Base-by-base conservation (phyloP, 2,113 vertebrate genomes). In the Butorides virescens region DNA sequence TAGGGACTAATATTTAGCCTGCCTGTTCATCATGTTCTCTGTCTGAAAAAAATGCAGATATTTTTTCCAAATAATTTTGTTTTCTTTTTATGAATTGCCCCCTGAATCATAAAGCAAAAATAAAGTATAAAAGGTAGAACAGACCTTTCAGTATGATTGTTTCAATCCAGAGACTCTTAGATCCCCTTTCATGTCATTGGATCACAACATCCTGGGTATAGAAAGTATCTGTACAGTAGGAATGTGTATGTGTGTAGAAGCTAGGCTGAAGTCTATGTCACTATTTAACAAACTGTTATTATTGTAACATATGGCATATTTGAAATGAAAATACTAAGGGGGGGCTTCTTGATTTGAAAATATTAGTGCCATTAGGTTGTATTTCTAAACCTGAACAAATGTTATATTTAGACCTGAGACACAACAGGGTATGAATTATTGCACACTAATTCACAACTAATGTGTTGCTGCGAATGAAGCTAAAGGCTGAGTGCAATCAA, bases 401-500 rank as follows among this genome's bases (percentile, higher is more conserved):
- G 97, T 97, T 98, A 97, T 97, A 97, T 98, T 98, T 98, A 98
- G 97, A 92, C 70, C 55, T 97, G 97, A 93, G 96, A 96, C 95
- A 97, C 96, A 98, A 98, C 94, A 98, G 97, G 87, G 93, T 92
- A 97, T 96, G 95, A 98, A 98, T 98, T 98, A 97, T 97, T 98
- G 95, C 95, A 98, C 97, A 96, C 97, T 98, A 98, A 97, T 98
- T 98, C 97, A 95, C 97, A 91, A 96, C 92, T 95, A 96, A 97
- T 96, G 89, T 97, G 97, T 97, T 97, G 95, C 97, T 97, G 96
- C 16, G 82, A 97, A 97, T 92, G 95, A 98, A 92, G 77, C 94
- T 97, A 93, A 98, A 97, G 97, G 93, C 95, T 96, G 95, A 98
- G 95, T 95, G 97, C 92, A 97, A 97, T 98, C 97, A 98, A 83